Evolutionary conservation across 2,888 invertebrate species (phyloP).

Genomic region (Rhogogaster chlorosoma): DNA sequence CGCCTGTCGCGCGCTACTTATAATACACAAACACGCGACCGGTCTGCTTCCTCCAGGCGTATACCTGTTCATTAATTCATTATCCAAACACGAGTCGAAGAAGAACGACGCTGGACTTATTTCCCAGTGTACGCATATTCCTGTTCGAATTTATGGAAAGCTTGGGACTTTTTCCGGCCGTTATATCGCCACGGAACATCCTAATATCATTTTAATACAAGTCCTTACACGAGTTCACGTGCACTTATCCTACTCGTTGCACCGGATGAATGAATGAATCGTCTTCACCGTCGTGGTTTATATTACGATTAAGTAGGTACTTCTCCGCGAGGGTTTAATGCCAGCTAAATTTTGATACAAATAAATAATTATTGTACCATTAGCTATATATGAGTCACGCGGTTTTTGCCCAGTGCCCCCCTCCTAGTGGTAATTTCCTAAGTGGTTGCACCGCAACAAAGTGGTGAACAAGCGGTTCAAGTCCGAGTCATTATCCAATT

Average conservation of each 20-base stretch:
- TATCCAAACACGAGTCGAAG: neutral
- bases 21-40: neutral
- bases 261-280: neutral
- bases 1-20: neutral
- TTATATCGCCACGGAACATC: no score
- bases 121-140: no score
- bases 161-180: no score
- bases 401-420: neutral
- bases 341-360: neutral
- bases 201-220: neutral
- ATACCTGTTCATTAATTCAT: neutral
- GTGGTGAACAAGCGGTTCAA: constrained; percentile 31
- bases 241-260: neutral
- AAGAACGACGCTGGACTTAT: neutral
- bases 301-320: neutral
- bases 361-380: neutral
- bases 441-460: neutral
- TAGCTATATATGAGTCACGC: neutral
- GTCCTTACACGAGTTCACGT: neutral
- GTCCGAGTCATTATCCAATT: constrained; percentile 25
- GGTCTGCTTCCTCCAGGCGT: neutral
- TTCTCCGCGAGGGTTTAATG: neutral
- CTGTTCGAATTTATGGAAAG: no score
- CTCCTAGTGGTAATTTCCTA: neutral
- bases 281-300: neutral